Percentiles rank a stretch among this genome's conserved stretches.
Evolutionary conservation across 2,797 vertebrate genomes (phyloP).

Genomic region (Syngnathus rostellatus): DNA sequence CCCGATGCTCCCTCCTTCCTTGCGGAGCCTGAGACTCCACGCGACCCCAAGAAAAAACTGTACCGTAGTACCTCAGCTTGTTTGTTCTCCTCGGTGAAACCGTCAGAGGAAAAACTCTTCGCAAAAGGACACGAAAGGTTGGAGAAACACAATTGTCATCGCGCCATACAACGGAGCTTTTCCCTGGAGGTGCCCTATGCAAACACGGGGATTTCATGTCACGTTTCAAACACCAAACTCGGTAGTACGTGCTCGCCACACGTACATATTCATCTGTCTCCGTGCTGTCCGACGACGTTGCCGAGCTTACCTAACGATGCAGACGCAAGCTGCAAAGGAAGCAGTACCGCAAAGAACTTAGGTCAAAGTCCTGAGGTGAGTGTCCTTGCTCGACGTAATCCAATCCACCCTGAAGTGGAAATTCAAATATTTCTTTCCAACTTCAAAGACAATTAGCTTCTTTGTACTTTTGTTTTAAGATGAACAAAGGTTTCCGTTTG

Average conservation of each 20-base stretch:
- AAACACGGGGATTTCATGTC: conserved; percentile 78
- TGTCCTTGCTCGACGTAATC: conserved; percentile 20
- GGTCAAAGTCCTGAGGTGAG: conserved; percentile 76
- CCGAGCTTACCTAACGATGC: conserved; percentile 56
- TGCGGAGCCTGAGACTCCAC: conserved; percentile 40
- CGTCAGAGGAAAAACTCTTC: conserved; percentile 45
- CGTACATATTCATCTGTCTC: conserved; percentile 86
- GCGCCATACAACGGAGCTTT: conserved; percentile 82
- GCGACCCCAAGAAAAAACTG: conserved; percentile 58
- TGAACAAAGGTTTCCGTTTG: not conserved
- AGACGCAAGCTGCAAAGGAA: conserved; percentile 54
- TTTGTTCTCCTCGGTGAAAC: conserved; percentile 62
- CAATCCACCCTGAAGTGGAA: not conserved
- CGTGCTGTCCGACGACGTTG: conserved; percentile 67
- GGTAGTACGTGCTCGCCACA: conserved; percentile 73
- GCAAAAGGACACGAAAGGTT: conserved; percentile 53
- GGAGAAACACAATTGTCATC: conserved; percentile 60
- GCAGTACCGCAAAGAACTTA: conserved; percentile 46
- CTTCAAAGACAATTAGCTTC: not conserved
- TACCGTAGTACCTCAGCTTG: conserved; percentile 74
- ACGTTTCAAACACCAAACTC: conserved; percentile 77
- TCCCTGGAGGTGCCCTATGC: conserved; percentile 80
- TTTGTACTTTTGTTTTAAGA: not conserved
- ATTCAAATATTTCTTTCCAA: not conserved
- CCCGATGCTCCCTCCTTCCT: conserved; percentile 42